Percentiles rank a stretch among this genome's conserved stretches.
phyloP scores from a whole-genome alignment of 2,113 vertebrate species.

The Anseranas semipalmata region DNA sequence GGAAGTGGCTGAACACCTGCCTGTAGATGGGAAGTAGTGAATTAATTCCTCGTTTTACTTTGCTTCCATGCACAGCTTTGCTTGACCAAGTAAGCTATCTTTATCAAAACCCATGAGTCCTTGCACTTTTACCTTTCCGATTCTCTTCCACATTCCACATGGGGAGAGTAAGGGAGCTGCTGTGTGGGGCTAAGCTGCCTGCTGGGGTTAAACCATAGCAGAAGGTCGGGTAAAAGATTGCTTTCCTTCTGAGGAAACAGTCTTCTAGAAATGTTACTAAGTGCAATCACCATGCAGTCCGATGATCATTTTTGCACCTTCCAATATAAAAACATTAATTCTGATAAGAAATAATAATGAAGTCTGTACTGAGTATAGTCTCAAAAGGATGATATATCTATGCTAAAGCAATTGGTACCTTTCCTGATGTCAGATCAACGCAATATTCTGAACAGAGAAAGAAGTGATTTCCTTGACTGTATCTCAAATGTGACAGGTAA shows the following conservation, averaged over 20 bases:
- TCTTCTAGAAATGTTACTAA: not conserved
- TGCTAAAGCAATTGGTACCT: not conserved
- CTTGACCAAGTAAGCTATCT: too few species aligned
- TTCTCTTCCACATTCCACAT: too few species aligned
- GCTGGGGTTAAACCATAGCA: too few species aligned
- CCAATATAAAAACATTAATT: not conserved
- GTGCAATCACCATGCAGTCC: not conserved
- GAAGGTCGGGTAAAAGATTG: accelerated
- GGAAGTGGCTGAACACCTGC: too few species aligned
- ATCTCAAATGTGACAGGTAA: not conserved
- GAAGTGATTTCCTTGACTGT: not conserved
- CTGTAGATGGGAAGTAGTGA: too few species aligned
- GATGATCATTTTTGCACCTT: not conserved
- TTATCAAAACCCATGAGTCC: too few species aligned
- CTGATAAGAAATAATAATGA: not conserved
- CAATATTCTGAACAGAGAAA: not conserved
- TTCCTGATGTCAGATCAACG: not conserved
- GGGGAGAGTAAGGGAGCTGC: too few species aligned
- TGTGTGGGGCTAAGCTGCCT: too few species aligned
- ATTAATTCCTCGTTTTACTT: too few species aligned
- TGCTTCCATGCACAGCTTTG: too few species aligned
- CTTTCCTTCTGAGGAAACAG: not conserved
- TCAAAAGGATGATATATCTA: not conserved
- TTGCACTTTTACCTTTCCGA: too few species aligned
- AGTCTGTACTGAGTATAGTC: not conserved